Evolutionary conservation across 2,113 vertebrate genomes (phyloP).

Genomic region (Xyliphius kryptos): DNA sequence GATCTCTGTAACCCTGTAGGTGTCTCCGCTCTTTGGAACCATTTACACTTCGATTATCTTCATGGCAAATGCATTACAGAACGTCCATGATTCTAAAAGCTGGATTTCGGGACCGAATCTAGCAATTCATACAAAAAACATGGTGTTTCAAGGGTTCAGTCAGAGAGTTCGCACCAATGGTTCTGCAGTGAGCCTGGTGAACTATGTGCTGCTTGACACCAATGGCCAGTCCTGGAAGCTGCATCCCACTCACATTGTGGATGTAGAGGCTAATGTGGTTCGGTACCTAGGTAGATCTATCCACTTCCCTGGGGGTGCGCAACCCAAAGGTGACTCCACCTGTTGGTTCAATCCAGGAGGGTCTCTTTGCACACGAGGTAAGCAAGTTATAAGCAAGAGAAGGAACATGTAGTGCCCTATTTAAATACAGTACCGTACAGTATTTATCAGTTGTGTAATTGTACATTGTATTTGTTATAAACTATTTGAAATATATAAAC

Average conservation of each 20-base stretch:
- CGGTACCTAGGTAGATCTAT: slow-evolving; percentile 42
- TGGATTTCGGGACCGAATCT: slow-evolving; percentile 59
- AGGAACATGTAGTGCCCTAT: too few species aligned
- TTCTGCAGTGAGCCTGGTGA: slow-evolving; percentile 38
- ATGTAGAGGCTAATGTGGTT: slow-evolving; percentile 44
- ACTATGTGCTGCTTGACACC: slow-evolving; percentile 51
- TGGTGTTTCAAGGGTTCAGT: slow-evolving; percentile 47
- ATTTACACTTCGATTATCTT: slow-evolving; percentile 69
- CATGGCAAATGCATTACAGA: slow-evolving; percentile 56
- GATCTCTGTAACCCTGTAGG: slow-evolving; percentile 45
- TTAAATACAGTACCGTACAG: too few species aligned
- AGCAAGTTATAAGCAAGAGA: neutral
- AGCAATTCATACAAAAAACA: slow-evolving; percentile 42
- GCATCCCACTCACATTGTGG: slow-evolving; percentile 41
- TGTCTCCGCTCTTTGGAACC: slow-evolving; percentile 73
- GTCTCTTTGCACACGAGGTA: slow-evolving; percentile 51
- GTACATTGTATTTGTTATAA: too few species aligned
- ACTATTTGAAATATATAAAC: too few species aligned
- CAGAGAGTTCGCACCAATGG: slow-evolving; percentile 44
- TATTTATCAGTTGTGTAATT: too few species aligned
- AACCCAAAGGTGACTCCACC: slow-evolving; percentile 46
- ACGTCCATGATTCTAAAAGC: slow-evolving; percentile 18
- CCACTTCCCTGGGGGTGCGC: slow-evolving; percentile 45
- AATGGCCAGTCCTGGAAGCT: slow-evolving; percentile 42
- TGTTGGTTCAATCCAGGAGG: slow-evolving; percentile 50